A percentile compares a stretch with the other conserved stretches of the same genome.
phyloP scores from a whole-genome alignment of 2,797 vertebrate genomes.

The Otus scops region DNA sequence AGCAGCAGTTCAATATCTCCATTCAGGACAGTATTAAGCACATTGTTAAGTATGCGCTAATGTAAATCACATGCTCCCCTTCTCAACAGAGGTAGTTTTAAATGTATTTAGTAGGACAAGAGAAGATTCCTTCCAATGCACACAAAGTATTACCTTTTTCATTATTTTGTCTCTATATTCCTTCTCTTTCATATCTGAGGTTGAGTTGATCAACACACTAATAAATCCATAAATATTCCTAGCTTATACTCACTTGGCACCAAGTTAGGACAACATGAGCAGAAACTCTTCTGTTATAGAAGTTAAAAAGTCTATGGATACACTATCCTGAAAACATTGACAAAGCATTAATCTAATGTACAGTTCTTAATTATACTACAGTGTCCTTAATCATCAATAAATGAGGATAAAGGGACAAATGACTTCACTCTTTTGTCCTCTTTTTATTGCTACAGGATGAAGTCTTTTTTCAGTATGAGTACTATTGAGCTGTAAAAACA shows the following conservation, averaged over 20 bases:
- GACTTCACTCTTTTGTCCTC: background rate
- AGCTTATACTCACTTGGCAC: background rate
- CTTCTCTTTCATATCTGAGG: background rate
- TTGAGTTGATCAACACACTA: background rate
- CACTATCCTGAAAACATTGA: background rate
- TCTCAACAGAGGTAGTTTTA: background rate
- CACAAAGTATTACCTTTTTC: background rate
- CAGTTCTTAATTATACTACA: background rate
- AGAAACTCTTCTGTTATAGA: background rate
- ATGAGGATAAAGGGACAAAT: background rate
- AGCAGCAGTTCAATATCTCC: background rate
- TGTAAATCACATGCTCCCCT: background rate
- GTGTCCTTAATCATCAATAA: background rate
- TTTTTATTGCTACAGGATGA: background rate
- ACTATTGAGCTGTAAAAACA: background rate
- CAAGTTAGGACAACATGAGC: background rate
- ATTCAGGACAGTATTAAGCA: background rate
- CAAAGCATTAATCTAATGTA: background rate
- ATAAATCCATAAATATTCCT: background rate
- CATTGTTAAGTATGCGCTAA: background rate
- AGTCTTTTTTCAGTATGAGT: background rate
- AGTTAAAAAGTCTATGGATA: background rate
- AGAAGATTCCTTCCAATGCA: background rate
- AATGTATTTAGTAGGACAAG: background rate
- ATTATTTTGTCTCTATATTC: background rate